Base-by-base conservation (phyloP, 2,888 invertebrate species). In the Ichneumoninae sp. region DNA sequence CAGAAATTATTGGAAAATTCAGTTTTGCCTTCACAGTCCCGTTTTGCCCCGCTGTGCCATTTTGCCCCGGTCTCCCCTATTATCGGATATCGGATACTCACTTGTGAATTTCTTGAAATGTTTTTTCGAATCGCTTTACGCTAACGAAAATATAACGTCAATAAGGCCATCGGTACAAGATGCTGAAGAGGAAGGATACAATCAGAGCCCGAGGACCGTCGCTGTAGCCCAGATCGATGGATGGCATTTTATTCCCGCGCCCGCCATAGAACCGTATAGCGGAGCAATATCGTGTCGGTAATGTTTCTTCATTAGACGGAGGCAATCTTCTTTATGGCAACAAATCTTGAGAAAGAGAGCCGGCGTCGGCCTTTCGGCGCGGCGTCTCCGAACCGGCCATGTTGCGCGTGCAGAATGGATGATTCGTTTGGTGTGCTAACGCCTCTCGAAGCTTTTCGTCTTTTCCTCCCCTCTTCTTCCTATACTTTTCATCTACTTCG, bases 321-420 rank as follows among this genome's bases (percentile, higher is more conserved):
- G 89, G 92, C 91, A 92, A 92, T 92, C 91, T 92, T 89, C 90
- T 91, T 92, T 91, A 92, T 92, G 92, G 92, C 91, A 91, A 92
- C 91, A 91, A 92, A 92, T 92, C 91, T 91, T 91, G 87, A 86
- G 16, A 47, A 10, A 47, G 44, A 13, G 89, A 85, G 86, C 88
- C 16, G 88, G 89, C 87, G 88, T 89, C 89, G 88, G 87, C 88
- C 81, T 85, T 81, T 82, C 85, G 77, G 80, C 86, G 73, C 85
- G 74, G 85, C 77, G 83, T 85, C 87, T 83, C 74, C 86, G 69
- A 86, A 87, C 88, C 91, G 87, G 91, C 90, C 90, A 90, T 91
- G 87, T 91, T 92, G 89, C 85, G 80, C 70, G 83, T 88, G 75
- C 81, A 85, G 87, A 89, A 89, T 89, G 86, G 89, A 91, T 87